phyloP scores from a whole-genome alignment of 2,113 vertebrate genomes.

The Mystacornis crossleyi region DNA sequence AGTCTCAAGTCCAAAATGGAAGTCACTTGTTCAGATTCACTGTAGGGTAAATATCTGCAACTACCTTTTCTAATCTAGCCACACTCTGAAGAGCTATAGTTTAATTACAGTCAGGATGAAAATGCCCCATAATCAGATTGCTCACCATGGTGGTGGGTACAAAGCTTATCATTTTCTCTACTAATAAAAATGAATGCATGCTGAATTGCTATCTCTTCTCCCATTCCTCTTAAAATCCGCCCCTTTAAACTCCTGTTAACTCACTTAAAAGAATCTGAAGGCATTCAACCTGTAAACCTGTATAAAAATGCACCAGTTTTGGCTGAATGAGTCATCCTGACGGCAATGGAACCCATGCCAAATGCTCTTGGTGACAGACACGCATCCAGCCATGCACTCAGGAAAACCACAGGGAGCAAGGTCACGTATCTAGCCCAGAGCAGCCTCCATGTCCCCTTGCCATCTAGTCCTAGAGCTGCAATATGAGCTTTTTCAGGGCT shows the following conservation, averaged over 20 bases:
- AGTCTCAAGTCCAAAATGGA: neutral
- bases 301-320: neutral
- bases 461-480: neutral
- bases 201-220: neutral
- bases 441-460: neutral
- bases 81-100: neutral
- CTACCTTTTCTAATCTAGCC: neutral
- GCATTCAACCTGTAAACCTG: neutral
- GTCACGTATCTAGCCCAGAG: accelerated
- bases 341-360: neutral
- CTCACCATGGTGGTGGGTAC: neutral
- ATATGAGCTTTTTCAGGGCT: neutral
- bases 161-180: neutral
- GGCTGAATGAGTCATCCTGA: neutral
- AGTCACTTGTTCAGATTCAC: neutral
- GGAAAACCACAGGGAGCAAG: too few species aligned
- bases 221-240: neutral
- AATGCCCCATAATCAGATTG: neutral
- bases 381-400: accelerated
- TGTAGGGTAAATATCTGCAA: neutral
- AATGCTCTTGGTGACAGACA: neutral
- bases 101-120: neutral
- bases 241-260: neutral
- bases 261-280: neutral
- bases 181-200: neutral